A percentile compares a stretch with the other conserved stretches of the same genome.
These are phyloP conservation scores for Eilema depressum DNA, from an alignment of 2,888 invertebrate species.

Conservation along the genomic window DNA sequence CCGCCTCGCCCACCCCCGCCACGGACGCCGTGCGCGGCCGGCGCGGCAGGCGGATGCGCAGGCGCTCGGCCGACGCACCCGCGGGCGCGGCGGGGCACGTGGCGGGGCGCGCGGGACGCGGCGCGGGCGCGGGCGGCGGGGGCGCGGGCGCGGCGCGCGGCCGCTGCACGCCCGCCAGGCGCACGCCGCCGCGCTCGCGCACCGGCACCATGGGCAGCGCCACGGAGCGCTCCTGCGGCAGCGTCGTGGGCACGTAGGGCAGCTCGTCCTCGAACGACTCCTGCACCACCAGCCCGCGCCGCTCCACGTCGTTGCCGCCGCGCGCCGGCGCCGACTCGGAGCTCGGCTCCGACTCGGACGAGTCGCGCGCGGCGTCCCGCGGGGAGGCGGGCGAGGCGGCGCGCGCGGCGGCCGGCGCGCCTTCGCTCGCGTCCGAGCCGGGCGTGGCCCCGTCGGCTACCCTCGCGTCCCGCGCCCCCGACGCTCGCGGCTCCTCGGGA, in stretches of 20 bases:
- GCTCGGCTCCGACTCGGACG: constrained; percentile 90
- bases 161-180: constrained; percentile 74
- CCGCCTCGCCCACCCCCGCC: constrained; percentile 46
- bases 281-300: constrained; percentile 90
- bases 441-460: constrained; percentile 44
- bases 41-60: constrained; percentile 45
- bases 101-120: constrained; percentile 39
- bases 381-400: constrained; percentile 31
- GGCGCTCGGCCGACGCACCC: constrained; percentile 59
- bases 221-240: constrained; percentile 94
- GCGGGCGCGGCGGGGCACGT: constrained; percentile 61
- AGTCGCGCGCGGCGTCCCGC: constrained; percentile 68
- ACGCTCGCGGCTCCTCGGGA: constrained; percentile 84
- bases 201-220: constrained; percentile 94
- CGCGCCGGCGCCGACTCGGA: constrained; percentile 81
- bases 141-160: constrained; percentile 90
- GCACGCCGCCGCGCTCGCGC: constrained; percentile 75
- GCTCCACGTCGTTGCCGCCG: constrained; percentile 88
- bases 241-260: constrained; percentile 96
- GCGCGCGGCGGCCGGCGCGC: constrained; percentile 26
- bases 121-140: constrained; percentile 72
- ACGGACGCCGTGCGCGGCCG: constrained; percentile 30
- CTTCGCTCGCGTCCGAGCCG: constrained; percentile 32
- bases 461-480: constrained; percentile 42
- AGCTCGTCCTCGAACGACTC: constrained; percentile 95